Percentiles rank a stretch among this genome's conserved stretches.
Evolutionary conservation across 2,888 invertebrate species (phyloP).

Genomic region (Cactoblastis cactorum): DNA sequence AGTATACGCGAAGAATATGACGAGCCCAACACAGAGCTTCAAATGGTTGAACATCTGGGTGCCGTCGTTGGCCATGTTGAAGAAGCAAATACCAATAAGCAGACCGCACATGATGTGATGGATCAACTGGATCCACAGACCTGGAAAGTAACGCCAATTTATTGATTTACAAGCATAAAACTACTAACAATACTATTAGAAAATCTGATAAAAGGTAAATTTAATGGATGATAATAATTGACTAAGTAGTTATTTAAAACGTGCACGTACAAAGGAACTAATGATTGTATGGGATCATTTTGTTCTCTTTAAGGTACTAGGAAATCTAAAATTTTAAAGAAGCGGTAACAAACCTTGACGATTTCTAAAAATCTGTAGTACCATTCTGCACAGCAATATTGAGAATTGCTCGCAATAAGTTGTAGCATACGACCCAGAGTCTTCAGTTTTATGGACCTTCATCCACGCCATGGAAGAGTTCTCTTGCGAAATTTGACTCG

Average conservation of each 20-base stretch:
- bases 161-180: no score
- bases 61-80: slow-evolving; percentile 82
- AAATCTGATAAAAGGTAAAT: no score
- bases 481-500: slow-evolving; percentile 55
- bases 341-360: slow-evolving; percentile 71
- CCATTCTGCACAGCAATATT: slow-evolving; percentile 79
- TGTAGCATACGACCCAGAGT: slow-evolving; percentile 65
- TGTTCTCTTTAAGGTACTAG: no score
- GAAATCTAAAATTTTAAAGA: no score
- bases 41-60: slow-evolving; percentile 84
- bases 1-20: slow-evolving; percentile 83
- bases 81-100: slow-evolving; percentile 80
- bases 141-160: slow-evolving; percentile 44
- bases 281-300: no score
- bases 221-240: no score
- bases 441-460: slow-evolving; percentile 73
- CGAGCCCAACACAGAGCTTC: slow-evolving; percentile 82
- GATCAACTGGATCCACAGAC: slow-evolving; percentile 79
- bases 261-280: no score
- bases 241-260: no score
- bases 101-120: slow-evolving; percentile 82
- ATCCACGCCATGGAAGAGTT: slow-evolving; percentile 70
- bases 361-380: slow-evolving; percentile 80
- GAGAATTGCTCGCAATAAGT: slow-evolving; percentile 79
- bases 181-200: no score